These are phyloP conservation scores for Ficedula albicollis DNA, from an alignment of 2,797 vertebrate species.

Conservation along the genomic window DNA sequence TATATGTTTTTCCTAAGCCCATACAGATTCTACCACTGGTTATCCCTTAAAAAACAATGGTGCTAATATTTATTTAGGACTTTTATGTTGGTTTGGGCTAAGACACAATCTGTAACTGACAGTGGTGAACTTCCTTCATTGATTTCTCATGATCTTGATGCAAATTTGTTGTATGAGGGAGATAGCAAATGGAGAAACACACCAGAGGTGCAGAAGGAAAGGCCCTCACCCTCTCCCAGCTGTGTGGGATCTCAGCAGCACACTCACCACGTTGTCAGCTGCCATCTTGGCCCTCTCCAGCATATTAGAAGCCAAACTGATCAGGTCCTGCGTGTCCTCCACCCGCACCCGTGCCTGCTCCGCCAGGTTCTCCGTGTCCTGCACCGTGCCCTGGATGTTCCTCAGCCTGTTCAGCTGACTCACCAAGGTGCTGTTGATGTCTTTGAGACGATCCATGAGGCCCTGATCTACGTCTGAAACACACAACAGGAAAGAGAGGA, in stretches of 20 bases:
- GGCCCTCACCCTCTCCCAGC: neutral
- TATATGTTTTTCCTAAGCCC: neutral
- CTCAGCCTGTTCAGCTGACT: slow-evolving; percentile 91
- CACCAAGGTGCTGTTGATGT: slow-evolving; percentile 86
- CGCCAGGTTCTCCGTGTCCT: slow-evolving; percentile 83
- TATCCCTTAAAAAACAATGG: neutral
- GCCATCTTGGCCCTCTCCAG: slow-evolving; percentile 90
- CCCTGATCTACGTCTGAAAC: slow-evolving; percentile 87
- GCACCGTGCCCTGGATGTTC: slow-evolving; percentile 87
- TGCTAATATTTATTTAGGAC: neutral
- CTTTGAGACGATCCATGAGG: slow-evolving; percentile 88
- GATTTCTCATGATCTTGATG: neutral
- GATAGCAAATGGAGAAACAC: neutral
- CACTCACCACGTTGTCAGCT: slow-evolving; percentile 88
- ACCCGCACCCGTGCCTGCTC: slow-evolving; percentile 85
- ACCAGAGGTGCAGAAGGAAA: neutral
- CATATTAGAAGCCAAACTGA: slow-evolving; percentile 86
- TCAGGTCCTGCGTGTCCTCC: slow-evolving; percentile 83
- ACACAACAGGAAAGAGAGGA: neutral
- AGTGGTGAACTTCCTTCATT: neutral
- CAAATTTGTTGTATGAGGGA: neutral
- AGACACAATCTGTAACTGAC: neutral
- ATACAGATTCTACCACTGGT: neutral
- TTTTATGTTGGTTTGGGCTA: neutral
- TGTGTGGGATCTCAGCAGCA: neutral